Base-by-base conservation (phyloP, 2,888 invertebrate genomes). In the Caradrina clavipalpis region DNA sequence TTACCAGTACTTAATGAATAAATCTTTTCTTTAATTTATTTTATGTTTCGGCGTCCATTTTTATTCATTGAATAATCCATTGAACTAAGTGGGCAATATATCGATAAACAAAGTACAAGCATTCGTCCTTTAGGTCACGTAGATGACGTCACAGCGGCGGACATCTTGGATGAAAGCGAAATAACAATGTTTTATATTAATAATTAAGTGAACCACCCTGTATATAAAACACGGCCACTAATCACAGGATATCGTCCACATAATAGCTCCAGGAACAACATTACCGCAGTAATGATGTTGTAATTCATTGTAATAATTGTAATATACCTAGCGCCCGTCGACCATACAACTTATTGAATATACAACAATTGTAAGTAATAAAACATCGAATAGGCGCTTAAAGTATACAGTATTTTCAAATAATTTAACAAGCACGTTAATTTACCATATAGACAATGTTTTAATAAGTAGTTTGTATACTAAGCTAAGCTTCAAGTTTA, bases 261-360 rank as follows among this genome's bases (percentile, higher is more conserved):
- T 82, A 85, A 83, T 78, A 82, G 81, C 81, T 81, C 82, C 82
- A 82, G 76, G 73, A 83, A 83, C 69, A 61, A 82, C 83, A 83
- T 76, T 79, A 76, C 76, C 70, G 77, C 69, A 73, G 80, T 86
- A 89, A 87, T 87, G 80, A 86, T 85, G 82, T 85, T 85, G 86
- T 90, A 87, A 89, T 89, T 83, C 83, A 86, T 79, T 78, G 76
- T 83, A 80, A 81, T 83, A 64, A 81, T 80, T 77, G 63, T 81
- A 69, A 81, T 78, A 63, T 72, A 45, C 45, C 45, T 45, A 81
- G 19, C 55, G 54, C 35, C 51, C 50, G 22, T 26, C 58, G 56
- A 57, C 61, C 45, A n/a, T 45, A 63, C 39, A 10, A 69, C 57
- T 76, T 69, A 81, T 78, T 71, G 68, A 73, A 76, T 71, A 66